Evolutionary conservation across 2,888 invertebrate genomes (phyloP), one percentile per base, ranked within the genome.

Genomic region (Clistopyga incitator): DNA sequence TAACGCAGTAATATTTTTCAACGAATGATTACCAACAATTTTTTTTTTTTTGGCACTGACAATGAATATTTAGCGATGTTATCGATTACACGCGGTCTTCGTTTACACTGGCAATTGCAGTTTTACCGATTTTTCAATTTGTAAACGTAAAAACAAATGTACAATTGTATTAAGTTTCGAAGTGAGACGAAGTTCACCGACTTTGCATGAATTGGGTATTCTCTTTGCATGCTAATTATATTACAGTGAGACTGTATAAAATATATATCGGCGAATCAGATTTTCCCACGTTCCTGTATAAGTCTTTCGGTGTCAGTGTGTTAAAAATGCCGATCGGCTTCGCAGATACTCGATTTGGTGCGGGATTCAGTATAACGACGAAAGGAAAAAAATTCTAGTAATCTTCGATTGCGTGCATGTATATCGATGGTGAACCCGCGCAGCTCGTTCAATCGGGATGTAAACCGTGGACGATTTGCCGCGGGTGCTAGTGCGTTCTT

Each of bases 321-420:
- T 13, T 15, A 61, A 78, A 77, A 77, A 70, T 77, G 23, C 47
- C 77, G 59, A 68, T 77, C 68, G 68, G 77, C 47, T 47, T 59
- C 20, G 67, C 15, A 18, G 59, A 68, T 77, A n/a, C 56, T 56
- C 67, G 18, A 68, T 50, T 79, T 56, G 61, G 59, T 64, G 59
- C 61, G 18, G 52, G 50, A 76, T 29, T 42, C 34, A 59, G 77
- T 34, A 68, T 50, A 54, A 64, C 65, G 47, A 29, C 45, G 61
- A 25, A 42, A 74, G 65, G 56, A 65, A 65, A 11, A 67, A 25
- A 34, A 25, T 38, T 67, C 50, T 59, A 64, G 59, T 25, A 74
- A 56, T 72, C 34, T 11, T 20, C 6, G 13, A 47, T 38, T 25
- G 20, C 38, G 25, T 52, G 84, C 67, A 50, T 34, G 18, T 76